phyloP scores from a whole-genome alignment of 2,113 vertebrate genomes.

The Rhabdornis inornatus region DNA sequence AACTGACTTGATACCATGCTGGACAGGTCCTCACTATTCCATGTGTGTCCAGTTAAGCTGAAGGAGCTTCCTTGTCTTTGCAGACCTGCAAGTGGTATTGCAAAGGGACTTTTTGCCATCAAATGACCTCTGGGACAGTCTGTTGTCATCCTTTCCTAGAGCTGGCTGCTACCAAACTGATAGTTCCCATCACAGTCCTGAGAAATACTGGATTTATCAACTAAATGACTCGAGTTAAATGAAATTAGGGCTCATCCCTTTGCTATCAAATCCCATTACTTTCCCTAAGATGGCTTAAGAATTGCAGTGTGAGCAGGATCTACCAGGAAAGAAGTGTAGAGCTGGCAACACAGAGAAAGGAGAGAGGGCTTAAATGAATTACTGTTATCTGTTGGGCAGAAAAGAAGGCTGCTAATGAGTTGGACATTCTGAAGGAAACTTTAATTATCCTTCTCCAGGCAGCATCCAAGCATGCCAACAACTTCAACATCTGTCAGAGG shows the following conservation, averaged over 20 bases:
- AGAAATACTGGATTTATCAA: background rate
- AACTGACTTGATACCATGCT: background rate
- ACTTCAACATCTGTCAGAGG: background rate
- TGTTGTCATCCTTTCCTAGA: background rate
- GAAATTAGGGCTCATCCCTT: constrained; percentile 46
- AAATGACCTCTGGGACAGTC: background rate
- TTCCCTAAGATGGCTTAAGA: constrained; percentile 53
- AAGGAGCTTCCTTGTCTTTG: background rate
- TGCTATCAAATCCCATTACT: constrained; percentile 51
- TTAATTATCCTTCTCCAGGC: background rate
- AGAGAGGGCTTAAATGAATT: background rate
- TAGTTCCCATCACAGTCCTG: background rate
- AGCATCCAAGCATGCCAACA: background rate
- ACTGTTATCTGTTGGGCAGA: background rate
- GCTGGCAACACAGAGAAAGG: background rate
- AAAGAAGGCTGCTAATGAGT: background rate
- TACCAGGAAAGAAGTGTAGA: background rate
- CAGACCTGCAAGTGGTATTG: background rate
- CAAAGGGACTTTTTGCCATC: background rate
- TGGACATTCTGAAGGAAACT: background rate
- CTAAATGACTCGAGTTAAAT: constrained; percentile 3
- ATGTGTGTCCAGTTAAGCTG: background rate
- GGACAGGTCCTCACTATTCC: background rate
- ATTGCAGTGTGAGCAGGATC: background rate
- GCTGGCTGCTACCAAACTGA: background rate